Percentiles rank a stretch among this genome's conserved stretches.
Conservation (phyloP, 1,140 invertebrate genomes). For the Pseudomyrmex gracilis region DNA sequence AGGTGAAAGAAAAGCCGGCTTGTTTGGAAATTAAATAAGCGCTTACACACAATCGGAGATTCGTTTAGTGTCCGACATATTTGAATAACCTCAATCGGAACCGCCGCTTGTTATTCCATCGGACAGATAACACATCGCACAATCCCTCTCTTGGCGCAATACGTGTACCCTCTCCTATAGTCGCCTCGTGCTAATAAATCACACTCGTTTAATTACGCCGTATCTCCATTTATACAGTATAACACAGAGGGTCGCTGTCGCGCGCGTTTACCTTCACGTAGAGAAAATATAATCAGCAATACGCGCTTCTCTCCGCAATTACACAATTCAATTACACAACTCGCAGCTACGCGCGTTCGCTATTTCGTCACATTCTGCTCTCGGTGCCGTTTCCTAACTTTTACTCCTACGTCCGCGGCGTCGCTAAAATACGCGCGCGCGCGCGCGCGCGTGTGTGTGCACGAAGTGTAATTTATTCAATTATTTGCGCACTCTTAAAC, state of each 20-base stretch:
- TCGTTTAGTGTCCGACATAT: slow-evolving; percentile 24
- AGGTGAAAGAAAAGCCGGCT: neutral
- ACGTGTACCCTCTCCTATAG: neutral
- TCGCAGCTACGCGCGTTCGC: slow-evolving; percentile 1
- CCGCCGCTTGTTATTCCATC: neutral
- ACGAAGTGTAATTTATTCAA: slow-evolving; percentile 22
- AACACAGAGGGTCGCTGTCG: neutral
- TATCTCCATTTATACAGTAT: slow-evolving; percentile 13
- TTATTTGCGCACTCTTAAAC: slow-evolving; percentile 14
- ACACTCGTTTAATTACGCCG: slow-evolving; percentile 40
- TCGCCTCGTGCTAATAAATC: slow-evolving; percentile 39
- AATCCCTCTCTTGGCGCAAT: neutral
- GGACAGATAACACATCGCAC: slow-evolving; percentile 21
- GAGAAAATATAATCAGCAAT: slow-evolving; percentile 47
- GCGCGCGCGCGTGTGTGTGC: no score
- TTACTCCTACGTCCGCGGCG: slow-evolving; percentile 1
- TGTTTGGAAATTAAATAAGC: slow-evolving; percentile 45
- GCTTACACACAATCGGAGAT: neutral
- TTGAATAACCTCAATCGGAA: slow-evolving; percentile 44
- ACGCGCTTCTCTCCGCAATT: slow-evolving; percentile 27
- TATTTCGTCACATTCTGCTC: neutral
- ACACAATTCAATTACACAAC: slow-evolving; percentile 40
- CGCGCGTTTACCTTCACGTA: neutral
- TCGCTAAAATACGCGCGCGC: slow-evolving; percentile 1
- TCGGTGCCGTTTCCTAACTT: slow-evolving; percentile 16